These are phyloP conservation scores for Aptenodytes forsteri DNA, from an alignment of 2,113 vertebrate genomes.

Conservation along the genomic window DNA sequence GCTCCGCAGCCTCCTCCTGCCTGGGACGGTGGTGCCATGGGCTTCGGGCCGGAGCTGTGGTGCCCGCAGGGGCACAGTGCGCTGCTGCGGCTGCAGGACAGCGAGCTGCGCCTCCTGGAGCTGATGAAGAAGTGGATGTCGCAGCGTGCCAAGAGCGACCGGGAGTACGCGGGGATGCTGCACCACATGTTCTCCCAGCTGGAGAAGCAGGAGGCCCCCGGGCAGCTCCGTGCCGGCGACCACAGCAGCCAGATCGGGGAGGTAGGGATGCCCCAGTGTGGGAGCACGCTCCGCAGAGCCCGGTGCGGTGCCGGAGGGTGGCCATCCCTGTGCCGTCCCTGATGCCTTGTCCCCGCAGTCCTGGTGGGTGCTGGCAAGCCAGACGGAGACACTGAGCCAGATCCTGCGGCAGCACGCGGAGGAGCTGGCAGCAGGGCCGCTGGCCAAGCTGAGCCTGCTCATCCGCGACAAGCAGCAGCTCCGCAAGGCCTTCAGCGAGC, in stretches of 20 bases:
- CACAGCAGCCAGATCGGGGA: slow-evolving; percentile 64
- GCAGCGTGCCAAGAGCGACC: slow-evolving; percentile 90
- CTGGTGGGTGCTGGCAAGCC: slow-evolving; percentile 86
- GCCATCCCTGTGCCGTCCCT: accelerated
- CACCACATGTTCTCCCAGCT: slow-evolving; percentile 86
- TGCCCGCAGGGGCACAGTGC: slow-evolving; percentile 85
- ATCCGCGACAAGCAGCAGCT: slow-evolving; percentile 95
- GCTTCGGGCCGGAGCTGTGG: slow-evolving; percentile 87
- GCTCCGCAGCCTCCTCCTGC: background rate
- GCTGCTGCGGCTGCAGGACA: slow-evolving; percentile 87
- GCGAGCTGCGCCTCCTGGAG: slow-evolving; percentile 92
- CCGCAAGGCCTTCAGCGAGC: slow-evolving; percentile 85
- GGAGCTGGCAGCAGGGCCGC: slow-evolving; percentile 84
- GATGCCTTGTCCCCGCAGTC: slow-evolving; percentile 67
- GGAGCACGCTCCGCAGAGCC: accelerated
- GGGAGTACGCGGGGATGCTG: slow-evolving; percentile 88
- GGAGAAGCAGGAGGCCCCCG: slow-evolving; percentile 81
- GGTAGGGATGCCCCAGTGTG: background rate
- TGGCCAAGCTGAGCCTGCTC: slow-evolving; percentile 89
- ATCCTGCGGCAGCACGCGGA: slow-evolving; percentile 86
- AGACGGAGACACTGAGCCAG: slow-evolving; percentile 88
- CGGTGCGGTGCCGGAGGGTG: accelerated
- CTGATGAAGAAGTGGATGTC: slow-evolving; percentile 95
- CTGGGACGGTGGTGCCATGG: slow-evolving; percentile 65
- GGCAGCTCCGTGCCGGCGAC: slow-evolving; percentile 61